phyloP scores from a whole-genome alignment of 2,113 vertebrate genomes.

The Strix aluco region DNA sequence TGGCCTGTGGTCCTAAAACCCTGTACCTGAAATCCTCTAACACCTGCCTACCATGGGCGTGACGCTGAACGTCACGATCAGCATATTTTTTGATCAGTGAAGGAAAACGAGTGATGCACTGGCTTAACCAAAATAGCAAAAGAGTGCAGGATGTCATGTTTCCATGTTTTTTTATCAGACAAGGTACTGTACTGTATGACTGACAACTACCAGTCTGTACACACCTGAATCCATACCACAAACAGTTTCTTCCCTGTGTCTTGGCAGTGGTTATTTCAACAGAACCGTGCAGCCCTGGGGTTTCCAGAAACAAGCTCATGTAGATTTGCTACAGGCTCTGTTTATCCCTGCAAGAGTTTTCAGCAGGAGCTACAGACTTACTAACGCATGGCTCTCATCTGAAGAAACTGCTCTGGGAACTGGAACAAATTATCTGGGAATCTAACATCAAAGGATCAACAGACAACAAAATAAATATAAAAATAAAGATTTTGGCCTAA shows the following conservation, averaged over 20 bases:
- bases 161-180: not conserved
- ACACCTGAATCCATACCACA: not conserved
- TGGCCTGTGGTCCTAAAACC: not conserved
- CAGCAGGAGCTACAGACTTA: not conserved
- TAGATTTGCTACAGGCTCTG: not conserved
- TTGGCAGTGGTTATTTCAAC: not conserved
- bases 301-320: not conserved
- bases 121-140: not conserved
- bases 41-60: not conserved
- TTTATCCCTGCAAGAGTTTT: not conserved
- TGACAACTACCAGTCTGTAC: not conserved
- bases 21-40: not conserved
- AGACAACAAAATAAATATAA: constrained; percentile 3
- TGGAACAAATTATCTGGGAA: constrained; percentile 32
- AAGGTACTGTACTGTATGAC: not conserved
- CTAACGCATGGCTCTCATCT: not conserved
- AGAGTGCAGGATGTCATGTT: not conserved
- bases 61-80: not conserved
- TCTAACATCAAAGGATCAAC: not conserved
- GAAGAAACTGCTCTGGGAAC: not conserved
- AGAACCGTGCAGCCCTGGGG: not conserved
- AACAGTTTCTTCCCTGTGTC: not conserved
- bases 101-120: not conserved
- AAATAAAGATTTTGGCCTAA: constrained; percentile 1
- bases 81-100: not conserved